These are phyloP conservation scores for Agrochola lychnidis DNA, from an alignment of 2,888 invertebrate genomes.

Conservation along the genomic window DNA sequence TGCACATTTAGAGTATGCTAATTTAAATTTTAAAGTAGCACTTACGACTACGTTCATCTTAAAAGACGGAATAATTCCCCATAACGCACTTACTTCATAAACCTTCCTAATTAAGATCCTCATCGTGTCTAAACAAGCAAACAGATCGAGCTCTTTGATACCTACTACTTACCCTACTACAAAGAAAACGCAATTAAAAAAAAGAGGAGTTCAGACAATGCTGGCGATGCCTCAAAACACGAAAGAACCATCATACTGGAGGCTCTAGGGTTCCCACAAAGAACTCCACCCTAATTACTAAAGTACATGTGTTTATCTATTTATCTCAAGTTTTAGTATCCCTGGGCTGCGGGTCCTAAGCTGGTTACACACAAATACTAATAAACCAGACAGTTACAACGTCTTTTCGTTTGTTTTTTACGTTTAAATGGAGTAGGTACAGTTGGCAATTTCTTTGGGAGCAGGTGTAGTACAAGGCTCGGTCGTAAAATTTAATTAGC, in stretches of 20 bases:
- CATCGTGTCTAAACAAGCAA: constrained; percentile 22
- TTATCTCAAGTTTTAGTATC: constrained; percentile 56
- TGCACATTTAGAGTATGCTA: neutral
- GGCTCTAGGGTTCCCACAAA: constrained; percentile 32
- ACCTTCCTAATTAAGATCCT: constrained; percentile 22
- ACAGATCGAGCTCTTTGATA: constrained; percentile 41
- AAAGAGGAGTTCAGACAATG: constrained; percentile 24
- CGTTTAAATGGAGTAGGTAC: constrained; percentile 65
- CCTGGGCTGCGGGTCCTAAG: constrained; percentile 32
- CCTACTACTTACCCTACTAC: constrained; percentile 28
- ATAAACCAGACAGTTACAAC: constrained; percentile 69
- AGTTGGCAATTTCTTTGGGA: constrained; percentile 67
- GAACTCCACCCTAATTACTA: constrained; percentile 44
- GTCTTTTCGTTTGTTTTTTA: constrained; percentile 64
- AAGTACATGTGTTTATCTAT: constrained; percentile 59
- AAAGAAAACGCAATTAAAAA: constrained; percentile 51
- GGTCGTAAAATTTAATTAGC: constrained; percentile 84
- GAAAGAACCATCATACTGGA: constrained; percentile 20
- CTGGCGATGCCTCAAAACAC: constrained; percentile 3
- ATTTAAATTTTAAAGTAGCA: neutral
- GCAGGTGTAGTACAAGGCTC: constrained; percentile 78
- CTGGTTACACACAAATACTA: constrained; percentile 67
- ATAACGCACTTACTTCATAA: neutral
- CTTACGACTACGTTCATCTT: neutral
- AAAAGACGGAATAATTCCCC: neutral